phyloP scores from a whole-genome alignment of 2,113 vertebrate species.

The Gopherus evgoodei region DNA sequence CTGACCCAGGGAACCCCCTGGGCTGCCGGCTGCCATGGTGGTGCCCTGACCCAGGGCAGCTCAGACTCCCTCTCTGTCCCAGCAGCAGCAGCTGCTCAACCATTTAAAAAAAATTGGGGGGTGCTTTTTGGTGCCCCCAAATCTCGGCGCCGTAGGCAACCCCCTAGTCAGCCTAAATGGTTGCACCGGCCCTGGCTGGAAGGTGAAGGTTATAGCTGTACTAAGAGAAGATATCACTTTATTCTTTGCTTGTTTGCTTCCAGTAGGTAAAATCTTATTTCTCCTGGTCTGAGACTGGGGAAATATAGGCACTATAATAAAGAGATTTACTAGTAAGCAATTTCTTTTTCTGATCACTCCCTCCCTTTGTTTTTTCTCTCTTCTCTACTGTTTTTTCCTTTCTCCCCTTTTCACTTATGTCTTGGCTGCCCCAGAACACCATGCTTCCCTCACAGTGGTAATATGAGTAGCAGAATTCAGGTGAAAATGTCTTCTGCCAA shows the following conservation, averaged over 20 bases:
- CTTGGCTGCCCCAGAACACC: not conserved
- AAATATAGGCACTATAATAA: not conserved
- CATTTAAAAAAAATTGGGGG: too few species aligned
- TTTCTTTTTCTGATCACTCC: too few species aligned
- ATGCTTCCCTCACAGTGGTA: not conserved
- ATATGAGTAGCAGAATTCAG: not conserved
- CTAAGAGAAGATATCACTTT: not conserved
- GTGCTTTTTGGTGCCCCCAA: too few species aligned
- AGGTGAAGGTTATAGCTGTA: not conserved
- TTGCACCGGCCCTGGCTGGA: not conserved
- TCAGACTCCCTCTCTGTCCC: too few species aligned
- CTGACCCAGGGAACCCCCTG: too few species aligned
- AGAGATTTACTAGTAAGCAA: not conserved
- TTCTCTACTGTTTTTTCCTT: not conserved
- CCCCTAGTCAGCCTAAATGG: too few species aligned
- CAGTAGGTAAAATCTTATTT: accelerated
- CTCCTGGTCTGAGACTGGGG: not conserved
- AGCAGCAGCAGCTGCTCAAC: too few species aligned
- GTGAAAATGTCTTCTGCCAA: not conserved
- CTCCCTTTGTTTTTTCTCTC: too few species aligned
- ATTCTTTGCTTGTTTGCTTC: not conserved
- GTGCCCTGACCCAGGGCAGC: too few species aligned
- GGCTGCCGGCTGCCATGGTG: too few species aligned
- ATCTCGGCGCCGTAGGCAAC: too few species aligned
- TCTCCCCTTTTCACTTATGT: not conserved